Conservation (phyloP, 2,888 invertebrate genomes). For the Chromoteleia sp. region DNA sequence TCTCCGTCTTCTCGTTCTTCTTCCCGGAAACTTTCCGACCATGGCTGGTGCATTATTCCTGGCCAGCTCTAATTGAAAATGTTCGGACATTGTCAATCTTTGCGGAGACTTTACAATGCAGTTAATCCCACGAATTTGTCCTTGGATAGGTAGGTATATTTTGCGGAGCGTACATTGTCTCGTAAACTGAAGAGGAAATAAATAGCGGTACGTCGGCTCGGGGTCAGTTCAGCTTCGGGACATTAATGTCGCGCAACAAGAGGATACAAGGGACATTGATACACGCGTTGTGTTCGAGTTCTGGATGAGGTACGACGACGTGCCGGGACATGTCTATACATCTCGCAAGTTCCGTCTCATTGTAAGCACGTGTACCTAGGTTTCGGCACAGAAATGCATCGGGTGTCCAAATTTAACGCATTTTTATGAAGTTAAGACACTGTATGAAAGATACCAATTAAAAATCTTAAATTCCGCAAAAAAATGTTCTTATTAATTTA, state of each 20-base stretch:
- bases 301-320: constrained; percentile 44
- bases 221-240: constrained; percentile 34
- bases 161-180: constrained; percentile 25
- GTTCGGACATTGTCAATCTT: constrained; percentile 41
- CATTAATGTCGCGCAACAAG: constrained; percentile 55
- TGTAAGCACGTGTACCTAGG: constrained; percentile 18
- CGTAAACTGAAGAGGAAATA: constrained; percentile 22
- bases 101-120: constrained; percentile 19
- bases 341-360: constrained; percentile 53
- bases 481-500: too few relatives aligned
- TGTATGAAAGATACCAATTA: too few relatives aligned
- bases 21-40: constrained; percentile 3
- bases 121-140: constrained; percentile 39
- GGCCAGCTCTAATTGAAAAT: constrained; percentile 40
- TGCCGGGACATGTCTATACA: constrained; percentile 32
- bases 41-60: constrained; percentile 19
- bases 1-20: constrained; percentile 6
- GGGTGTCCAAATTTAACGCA: not conserved
- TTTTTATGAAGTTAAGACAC: too few relatives aligned
- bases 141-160: constrained; percentile 12
- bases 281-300: constrained; percentile 57
- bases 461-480: too few relatives aligned
- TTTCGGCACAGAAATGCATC: constrained; percentile 1
- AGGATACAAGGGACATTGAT: constrained; percentile 59
- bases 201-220: constrained; percentile 20